Evolutionary conservation across 1,140 invertebrate species (phyloP), one percentile per base, ranked within the genome.

Genomic region (Olivierus martensii): DNA sequence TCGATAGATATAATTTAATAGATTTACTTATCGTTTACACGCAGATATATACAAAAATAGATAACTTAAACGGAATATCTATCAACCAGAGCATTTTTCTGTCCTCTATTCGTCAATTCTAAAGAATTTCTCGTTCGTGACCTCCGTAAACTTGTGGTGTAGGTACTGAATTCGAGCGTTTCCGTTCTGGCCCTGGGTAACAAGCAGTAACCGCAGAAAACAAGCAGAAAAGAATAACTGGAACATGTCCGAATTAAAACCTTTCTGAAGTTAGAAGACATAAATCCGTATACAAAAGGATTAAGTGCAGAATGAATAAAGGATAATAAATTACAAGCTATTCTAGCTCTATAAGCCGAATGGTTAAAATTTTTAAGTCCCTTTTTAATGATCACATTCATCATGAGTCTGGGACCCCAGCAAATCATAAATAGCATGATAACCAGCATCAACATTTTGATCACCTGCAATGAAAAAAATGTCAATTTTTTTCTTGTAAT

Each of bases 261-360:
- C 11, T 63, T 57, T 9, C 73, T 61, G 59, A 76, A 76, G 46
- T 72, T 74, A 52, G 66, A 70, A 6, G 74, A 75, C 73, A 75
- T 76, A 60, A 75, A 71, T 5, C 70, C 70, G 59, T 77, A 77
- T 52, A 77, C 71, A 56, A 77, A 60, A 6, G 74, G 74, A 62
- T 77, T 77, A 28, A 74, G 60, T 55, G 71, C 72, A 19, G 63
- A 66, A 53, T 71, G 69, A n/a, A 67, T 46, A 43, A 62, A 65
- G 6, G 63, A 63, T 9, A 65, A 52, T 12, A 65, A 47, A 41
- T 62, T 60, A 22, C 47, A 55, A 4, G 54, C 48, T 11, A 65
- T 48, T n/a, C 63, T 55, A 2, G 60, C 22, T 5, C 53, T 53
- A 46, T 66, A 66, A 1, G 58, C 43, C 14, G 39, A 36, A 2